Percentiles rank a stretch among this genome's conserved stretches.
Conservation (phyloP, 1,140 invertebrate genomes). For the Pissodes strobi region DNA sequence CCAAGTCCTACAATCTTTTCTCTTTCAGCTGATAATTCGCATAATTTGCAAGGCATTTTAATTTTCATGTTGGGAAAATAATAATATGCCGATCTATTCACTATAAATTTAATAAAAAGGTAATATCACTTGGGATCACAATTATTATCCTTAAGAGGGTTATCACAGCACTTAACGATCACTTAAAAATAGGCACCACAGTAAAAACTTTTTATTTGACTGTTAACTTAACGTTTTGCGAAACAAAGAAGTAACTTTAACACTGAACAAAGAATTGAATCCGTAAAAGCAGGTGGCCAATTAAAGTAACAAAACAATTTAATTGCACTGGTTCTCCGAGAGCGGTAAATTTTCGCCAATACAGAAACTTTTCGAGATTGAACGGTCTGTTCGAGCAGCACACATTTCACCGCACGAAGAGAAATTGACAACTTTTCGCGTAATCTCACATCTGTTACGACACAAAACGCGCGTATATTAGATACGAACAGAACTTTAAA, state of each 20-base stretch:
- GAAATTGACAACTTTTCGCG: slow-evolving; percentile 5
- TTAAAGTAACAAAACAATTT: not conserved
- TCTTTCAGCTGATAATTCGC: slow-evolving; percentile 56
- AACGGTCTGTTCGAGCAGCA: not conserved
- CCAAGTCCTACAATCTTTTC: slow-evolving; percentile 53
- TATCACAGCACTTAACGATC: slow-evolving; percentile 41
- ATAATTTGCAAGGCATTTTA: slow-evolving; percentile 60
- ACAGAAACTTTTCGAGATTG: not conserved
- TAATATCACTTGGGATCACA: slow-evolving; percentile 44
- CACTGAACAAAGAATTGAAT: not conserved
- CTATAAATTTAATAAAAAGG: slow-evolving; percentile 25
- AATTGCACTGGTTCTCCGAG: not conserved
- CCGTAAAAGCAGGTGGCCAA: slow-evolving; percentile 3
- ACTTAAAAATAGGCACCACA: slow-evolving; percentile 28
- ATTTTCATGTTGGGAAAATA: slow-evolving; percentile 48
- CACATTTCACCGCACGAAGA: slow-evolving; percentile 4
- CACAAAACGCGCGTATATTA: not conserved
- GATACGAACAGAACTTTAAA: not conserved
- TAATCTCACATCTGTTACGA: not conserved
- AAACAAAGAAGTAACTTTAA: not conserved
- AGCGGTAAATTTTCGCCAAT: not conserved
- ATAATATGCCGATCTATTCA: not conserved
- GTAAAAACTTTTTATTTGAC: not conserved
- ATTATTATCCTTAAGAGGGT: slow-evolving; percentile 21
- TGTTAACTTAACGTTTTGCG: not conserved